Percentiles rank a stretch among this genome's conserved stretches.
Conservation (phyloP, 2,113 vertebrate genomes). For the Tenrec ecaudatus region DNA sequence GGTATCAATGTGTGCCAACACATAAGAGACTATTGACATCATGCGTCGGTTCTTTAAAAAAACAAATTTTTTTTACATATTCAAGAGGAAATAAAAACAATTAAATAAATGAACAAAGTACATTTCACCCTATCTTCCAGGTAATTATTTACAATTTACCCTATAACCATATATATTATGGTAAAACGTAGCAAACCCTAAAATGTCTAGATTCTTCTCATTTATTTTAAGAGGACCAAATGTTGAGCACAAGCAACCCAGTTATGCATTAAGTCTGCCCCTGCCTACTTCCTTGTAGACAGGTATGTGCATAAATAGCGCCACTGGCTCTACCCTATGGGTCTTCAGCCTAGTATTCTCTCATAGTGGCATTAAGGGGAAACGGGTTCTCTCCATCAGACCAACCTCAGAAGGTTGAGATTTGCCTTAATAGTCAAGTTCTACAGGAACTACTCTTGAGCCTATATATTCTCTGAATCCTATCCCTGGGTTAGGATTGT, state of each 20-base stretch:
- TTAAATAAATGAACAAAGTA: constrained; percentile 58
- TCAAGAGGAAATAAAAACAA: constrained; percentile 54
- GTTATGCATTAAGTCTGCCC: background rate
- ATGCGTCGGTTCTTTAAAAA: constrained; percentile 54
- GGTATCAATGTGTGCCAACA: constrained; percentile 43
- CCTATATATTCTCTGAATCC: constrained; percentile 68
- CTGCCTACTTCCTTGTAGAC: constrained; percentile 37
- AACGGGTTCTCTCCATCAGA: constrained; percentile 57
- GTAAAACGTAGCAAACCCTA: constrained; percentile 57
- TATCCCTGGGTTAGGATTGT: constrained; percentile 66
- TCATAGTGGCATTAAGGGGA: constrained; percentile 60
- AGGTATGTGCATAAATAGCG: constrained; percentile 13
- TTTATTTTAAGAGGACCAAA: constrained; percentile 66
- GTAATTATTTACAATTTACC: constrained; percentile 9
- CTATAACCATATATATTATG: constrained; percentile 54
- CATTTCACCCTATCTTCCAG: constrained; percentile 58
- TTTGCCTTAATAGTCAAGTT: constrained; percentile 77
- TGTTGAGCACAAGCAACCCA: background rate
- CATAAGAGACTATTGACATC: constrained; percentile 41
- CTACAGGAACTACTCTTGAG: constrained; percentile 69
- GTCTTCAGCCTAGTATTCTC: constrained; percentile 7
- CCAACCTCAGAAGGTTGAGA: constrained; percentile 66
- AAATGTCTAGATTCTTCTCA: constrained; percentile 57
- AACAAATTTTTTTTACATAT: constrained; percentile 44
- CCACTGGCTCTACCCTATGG: constrained; percentile 37